phyloP scores from a whole-genome alignment of 2,888 invertebrate species.

The Torymus tubicola region DNA sequence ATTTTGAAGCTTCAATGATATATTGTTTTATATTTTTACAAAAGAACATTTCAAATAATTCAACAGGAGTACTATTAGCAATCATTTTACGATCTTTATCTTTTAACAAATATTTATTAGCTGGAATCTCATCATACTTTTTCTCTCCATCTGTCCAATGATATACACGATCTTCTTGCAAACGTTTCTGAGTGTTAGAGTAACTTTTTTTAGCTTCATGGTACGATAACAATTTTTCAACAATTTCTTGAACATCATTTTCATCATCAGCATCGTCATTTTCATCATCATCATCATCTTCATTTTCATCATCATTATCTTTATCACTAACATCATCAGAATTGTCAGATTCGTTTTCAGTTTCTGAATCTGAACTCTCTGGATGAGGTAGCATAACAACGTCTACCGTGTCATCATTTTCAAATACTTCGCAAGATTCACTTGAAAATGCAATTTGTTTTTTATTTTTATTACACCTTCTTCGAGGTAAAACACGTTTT shows the following conservation, averaged over 20 bases:
- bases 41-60: slow-evolving; percentile 33
- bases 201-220: neutral
- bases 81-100: slow-evolving; percentile 17
- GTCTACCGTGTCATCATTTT: slow-evolving; percentile 7
- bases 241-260: slow-evolving; percentile 6
- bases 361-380: neutral
- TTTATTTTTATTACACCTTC: neutral
- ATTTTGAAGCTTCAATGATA: slow-evolving; percentile 17
- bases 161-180: neutral
- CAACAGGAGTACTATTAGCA: slow-evolving; percentile 17
- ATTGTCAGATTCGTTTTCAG: slow-evolving; percentile 17
- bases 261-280: neutral
- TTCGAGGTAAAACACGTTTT: neutral
- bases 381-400: neutral
- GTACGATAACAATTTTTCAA: slow-evolving; percentile 22
- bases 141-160: neutral
- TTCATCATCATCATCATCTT: slow-evolving; percentile 9
- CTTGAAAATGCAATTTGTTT: slow-evolving; percentile 8
- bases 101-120: neutral
- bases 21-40: slow-evolving; percentile 23
- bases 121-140: no score
- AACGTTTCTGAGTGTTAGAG: neutral
- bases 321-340: neutral
- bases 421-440: neutral
- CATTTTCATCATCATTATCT: neutral